phyloP scores from a whole-genome alignment of 2,113 vertebrate genomes.

The Lethenteron camtschaticum region DNA sequence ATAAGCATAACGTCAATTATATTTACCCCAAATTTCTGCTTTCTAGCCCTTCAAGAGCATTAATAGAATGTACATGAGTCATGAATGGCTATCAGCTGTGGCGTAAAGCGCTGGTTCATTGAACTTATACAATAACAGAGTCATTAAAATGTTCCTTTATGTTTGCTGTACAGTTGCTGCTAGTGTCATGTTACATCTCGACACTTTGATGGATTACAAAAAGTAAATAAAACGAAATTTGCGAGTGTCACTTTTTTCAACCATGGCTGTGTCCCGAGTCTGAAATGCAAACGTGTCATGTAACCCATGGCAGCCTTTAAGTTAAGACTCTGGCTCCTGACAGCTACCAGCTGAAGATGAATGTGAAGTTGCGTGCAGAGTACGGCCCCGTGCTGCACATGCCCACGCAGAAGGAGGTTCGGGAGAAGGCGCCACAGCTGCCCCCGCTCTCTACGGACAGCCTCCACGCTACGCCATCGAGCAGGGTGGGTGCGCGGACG shows the following conservation, averaged over 20 bases:
- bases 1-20: conserved; percentile 7
- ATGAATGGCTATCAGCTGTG: no score
- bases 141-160: no score
- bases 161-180: no score
- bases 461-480: no score
- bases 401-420: conserved; percentile 62
- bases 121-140: no score
- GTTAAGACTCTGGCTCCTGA: conserved; percentile 7
- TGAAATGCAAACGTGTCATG: not conserved
- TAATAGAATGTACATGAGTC: not conserved
- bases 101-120: no score
- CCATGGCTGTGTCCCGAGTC: not conserved
- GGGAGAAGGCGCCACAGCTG: conserved; percentile 31
- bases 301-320: not conserved
- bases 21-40: not conserved
- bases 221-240: no score
- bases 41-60: not conserved
- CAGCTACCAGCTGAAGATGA: conserved; percentile 74
- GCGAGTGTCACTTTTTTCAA: not conserved
- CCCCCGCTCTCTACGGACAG: conserved; percentile 27
- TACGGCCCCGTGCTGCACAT: conserved; percentile 66
- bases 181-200: no score
- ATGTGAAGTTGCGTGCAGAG: conserved; percentile 54
- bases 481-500: no score
- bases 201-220: no score